Conservation (phyloP, 2,797 vertebrate genomes). For the Alauda arvensis region DNA sequence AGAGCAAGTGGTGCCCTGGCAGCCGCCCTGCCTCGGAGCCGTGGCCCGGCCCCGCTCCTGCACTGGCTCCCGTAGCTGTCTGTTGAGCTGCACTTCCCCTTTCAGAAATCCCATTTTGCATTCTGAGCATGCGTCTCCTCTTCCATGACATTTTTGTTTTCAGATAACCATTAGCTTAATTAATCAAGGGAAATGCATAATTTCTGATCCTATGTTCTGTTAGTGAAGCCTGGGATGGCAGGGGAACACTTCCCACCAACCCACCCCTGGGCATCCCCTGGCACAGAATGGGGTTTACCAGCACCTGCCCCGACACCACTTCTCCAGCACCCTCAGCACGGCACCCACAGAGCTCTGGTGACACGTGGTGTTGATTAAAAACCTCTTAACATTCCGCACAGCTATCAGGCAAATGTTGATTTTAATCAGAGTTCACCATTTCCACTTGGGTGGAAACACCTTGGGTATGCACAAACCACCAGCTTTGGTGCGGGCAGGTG, state of each 20-base stretch:
- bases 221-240: background rate
- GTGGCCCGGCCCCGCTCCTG: background rate
- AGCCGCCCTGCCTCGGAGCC: background rate
- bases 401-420: background rate
- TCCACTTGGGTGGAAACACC: background rate
- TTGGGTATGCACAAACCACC: background rate
- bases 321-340: background rate
- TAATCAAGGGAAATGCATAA: conserved; percentile 28
- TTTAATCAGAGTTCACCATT: background rate
- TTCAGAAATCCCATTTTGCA: conserved; percentile 32
- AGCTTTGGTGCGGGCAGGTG: background rate
- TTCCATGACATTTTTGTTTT: conserved; percentile 53
- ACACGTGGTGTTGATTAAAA: background rate
- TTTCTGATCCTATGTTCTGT: background rate
- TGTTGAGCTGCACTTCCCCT: conserved; percentile 38
- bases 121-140: conserved; percentile 56
- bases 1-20: background rate
- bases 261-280: accelerated
- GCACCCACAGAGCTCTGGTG: background rate
- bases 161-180: conserved; percentile 54
- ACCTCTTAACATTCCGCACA: background rate
- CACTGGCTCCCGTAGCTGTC: conserved; percentile 9
- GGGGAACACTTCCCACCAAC: background rate
- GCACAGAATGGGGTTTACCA: accelerated
- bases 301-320: background rate